These are phyloP conservation scores for Uloborus diversus DNA, from an alignment of 1,140 invertebrate genomes.

Conservation along the genomic window DNA sequence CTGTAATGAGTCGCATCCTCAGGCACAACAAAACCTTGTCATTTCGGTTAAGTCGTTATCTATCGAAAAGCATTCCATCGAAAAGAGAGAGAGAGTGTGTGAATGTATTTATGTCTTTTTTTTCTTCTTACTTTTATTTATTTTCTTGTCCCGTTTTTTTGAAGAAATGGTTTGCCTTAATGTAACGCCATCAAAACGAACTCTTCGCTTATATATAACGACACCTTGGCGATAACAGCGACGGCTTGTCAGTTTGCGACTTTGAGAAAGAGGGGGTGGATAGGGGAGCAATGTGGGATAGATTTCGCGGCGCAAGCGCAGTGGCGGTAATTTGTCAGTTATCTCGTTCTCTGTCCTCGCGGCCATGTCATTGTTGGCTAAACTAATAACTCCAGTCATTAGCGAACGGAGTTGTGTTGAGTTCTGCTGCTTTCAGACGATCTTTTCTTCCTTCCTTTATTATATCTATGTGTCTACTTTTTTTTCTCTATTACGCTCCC, in stretches of 20 bases:
- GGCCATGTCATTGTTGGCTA: constrained; percentile 57
- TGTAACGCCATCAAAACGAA: constrained; percentile 46
- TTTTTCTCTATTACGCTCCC: neutral
- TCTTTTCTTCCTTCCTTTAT: constrained; percentile 35
- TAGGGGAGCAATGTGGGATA: constrained; percentile 21
- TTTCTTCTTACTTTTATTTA: no score
- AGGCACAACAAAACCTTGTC: constrained; percentile 47
- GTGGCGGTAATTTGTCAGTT: constrained; percentile 53
- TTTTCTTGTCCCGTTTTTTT: no score
- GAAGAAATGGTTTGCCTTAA: constrained; percentile 44
- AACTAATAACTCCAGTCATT: constrained; percentile 56
- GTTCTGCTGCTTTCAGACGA: constrained; percentile 13
- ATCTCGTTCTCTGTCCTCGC: constrained; percentile 47
- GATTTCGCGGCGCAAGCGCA: constrained; percentile 43
- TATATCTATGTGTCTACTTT: constrained; percentile 20
- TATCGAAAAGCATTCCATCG: constrained; percentile 37
- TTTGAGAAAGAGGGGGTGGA: neutral
- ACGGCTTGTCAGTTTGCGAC: constrained; percentile 28
- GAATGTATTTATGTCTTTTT: constrained; percentile 1
- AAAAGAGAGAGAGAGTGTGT: neutral
- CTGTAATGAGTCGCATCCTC: constrained; percentile 44
- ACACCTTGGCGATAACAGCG: constrained; percentile 16
- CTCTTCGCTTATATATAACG: constrained; percentile 33
- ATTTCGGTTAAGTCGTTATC: constrained; percentile 56
- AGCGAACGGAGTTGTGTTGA: constrained; percentile 22